Evolutionary conservation across 2,797 vertebrate species (phyloP), one percentile per base, ranked within the genome.

Genomic region (Fringilla coelebs): DNA sequence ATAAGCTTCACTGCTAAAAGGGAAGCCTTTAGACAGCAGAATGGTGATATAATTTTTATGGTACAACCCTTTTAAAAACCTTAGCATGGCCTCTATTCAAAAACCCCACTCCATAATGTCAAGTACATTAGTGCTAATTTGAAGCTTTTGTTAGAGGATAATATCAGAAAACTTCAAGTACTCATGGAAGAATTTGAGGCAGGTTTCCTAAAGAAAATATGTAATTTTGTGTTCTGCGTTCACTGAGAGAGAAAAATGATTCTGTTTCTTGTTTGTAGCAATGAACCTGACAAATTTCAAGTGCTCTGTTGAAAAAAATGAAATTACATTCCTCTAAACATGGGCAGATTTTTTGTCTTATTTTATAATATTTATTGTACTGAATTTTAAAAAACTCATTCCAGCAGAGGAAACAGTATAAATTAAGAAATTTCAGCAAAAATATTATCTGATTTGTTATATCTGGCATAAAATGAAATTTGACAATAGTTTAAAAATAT

Each of bases 201-300:
- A 89, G 66, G 45, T 94, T 95, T 78, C 24, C 88, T 82, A 79
- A 85, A 62, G 58, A 86, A 84, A 91, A 94, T 41, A 77, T 2
- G 11, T 8, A 65, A 88, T 85, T 81, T 79, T 79, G 14, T 51
- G 25, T 78, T 88, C 60, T 63, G 17, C 58, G 60, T 17, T 92
- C 70, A 80, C 13, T 29, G 34, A 89, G 17, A 79, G 7, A 84
- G 45, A 73, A 94, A 83, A 92, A 58, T 11, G 6, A 68, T 15
- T 32, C n/a, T 5, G 15, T 45, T 88, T 90, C 72, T 24, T 74
- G n/a, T 83, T 83, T 72, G 36, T 40, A 85, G 55, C 32, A 90
- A 66, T 7, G 45, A 79, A 76, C 14, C 6, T 67, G 32, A 32
- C 6, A 74, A 83, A 75, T 75, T 85, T 81, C 58, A 89, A 93